phyloP scores from a whole-genome alignment of 2,797 vertebrate genomes.

The Anolis apletophallus region DNA sequence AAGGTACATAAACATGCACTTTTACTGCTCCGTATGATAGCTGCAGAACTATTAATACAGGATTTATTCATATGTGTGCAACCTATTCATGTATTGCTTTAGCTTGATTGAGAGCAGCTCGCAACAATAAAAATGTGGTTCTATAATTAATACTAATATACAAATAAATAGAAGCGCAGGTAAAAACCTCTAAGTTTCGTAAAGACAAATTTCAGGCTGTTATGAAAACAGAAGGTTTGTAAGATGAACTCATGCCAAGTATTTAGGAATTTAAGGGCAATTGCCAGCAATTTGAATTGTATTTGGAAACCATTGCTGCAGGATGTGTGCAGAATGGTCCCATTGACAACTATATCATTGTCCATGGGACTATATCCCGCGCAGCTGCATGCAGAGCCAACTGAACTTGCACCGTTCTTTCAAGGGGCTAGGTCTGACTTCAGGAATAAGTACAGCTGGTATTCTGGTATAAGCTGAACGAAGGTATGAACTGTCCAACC shows the following conservation, averaged over 20 bases:
- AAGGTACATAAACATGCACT: not conserved
- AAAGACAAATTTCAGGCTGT: not conserved
- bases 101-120: not conserved
- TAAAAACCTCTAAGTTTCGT: not conserved
- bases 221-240: not conserved
- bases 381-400: not conserved
- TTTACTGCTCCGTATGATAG: not conserved
- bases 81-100: not conserved
- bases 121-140: not conserved
- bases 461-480: not conserved
- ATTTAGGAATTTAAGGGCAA: not conserved
- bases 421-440: not conserved
- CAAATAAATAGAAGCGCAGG: not conserved
- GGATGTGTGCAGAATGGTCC: not conserved
- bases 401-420: not conserved
- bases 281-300: not conserved
- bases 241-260: not conserved
- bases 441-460: not conserved
- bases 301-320: not conserved
- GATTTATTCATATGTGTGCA: not conserved
- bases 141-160: not conserved
- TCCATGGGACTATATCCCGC: not conserved
- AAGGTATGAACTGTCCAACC: not conserved
- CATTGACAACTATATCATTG: not conserved
- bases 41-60: not conserved